These are phyloP conservation scores for Tachycineta bicolor DNA, from an alignment of 2,113 vertebrate species.

Conservation along the genomic window DNA sequence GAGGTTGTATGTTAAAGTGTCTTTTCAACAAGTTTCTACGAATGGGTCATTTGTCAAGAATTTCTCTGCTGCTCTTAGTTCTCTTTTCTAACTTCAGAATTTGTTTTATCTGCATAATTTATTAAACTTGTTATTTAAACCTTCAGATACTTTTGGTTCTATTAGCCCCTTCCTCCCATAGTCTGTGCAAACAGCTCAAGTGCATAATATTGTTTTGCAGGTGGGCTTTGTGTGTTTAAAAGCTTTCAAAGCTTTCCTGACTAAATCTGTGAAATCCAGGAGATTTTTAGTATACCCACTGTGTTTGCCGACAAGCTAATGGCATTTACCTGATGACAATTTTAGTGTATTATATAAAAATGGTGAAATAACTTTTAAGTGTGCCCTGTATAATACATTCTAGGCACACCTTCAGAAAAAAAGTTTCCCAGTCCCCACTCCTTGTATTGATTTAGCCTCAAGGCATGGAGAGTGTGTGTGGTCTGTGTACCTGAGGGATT, in stretches of 20 bases:
- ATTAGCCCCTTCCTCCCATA: accelerated
- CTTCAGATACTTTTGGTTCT: not conserved
- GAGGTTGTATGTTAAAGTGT: not conserved
- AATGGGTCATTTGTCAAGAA: not conserved
- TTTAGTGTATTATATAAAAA: not conserved
- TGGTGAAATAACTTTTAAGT: not conserved
- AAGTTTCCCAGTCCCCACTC: not conserved
- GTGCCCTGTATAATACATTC: not conserved
- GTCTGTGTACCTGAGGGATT: not conserved
- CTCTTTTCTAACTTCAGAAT: not conserved
- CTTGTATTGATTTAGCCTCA: not conserved
- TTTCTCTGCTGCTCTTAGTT: not conserved
- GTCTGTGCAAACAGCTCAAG: not conserved
- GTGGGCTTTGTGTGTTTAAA: not conserved
- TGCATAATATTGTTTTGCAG: not conserved
- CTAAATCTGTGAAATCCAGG: not conserved
- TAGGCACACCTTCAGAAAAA: not conserved
- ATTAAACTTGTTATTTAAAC: not conserved
- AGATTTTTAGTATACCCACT: not conserved
- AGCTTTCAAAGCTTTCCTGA: not conserved
- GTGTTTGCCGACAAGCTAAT: not conserved
- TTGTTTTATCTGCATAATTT: not conserved
- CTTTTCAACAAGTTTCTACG: not conserved
- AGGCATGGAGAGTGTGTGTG: not conserved
- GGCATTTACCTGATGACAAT: not conserved